Percentiles rank a stretch among this genome's conserved stretches.
Evolutionary conservation across 2,888 invertebrate genomes (phyloP).

Genomic region (Drosophila colorata): DNA sequence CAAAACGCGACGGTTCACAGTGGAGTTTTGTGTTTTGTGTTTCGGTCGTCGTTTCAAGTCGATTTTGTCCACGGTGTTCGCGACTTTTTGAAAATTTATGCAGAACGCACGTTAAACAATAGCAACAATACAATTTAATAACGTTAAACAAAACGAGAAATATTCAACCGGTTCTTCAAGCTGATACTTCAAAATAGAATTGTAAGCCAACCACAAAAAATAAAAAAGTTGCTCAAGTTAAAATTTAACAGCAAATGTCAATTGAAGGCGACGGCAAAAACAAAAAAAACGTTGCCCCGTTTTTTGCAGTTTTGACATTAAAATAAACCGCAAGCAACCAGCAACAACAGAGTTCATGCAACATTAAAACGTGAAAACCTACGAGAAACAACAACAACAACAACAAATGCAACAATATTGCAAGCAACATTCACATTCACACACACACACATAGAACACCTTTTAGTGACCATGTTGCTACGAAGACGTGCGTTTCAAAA

Average conservation of each 20-base stretch:
- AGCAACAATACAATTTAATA: conserved; percentile 52
- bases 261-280: conserved; percentile 32
- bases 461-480: conserved; percentile 64
- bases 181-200: conserved; percentile 45
- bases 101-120: conserved; percentile 45
- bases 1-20: conserved; percentile 55
- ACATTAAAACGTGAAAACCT: conserved; percentile 65
- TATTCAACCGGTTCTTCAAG: conserved; percentile 64
- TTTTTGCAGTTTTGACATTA: conserved; percentile 64
- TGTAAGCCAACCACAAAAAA: conserved; percentile 53
- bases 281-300: conserved; percentile 37
- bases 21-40: conserved; percentile 16
- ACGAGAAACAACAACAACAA: conserved; percentile 54
- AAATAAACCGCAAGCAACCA: conserved; percentile 42
- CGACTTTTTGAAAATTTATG: conserved; percentile 55
- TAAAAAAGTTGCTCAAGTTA: conserved; percentile 22
- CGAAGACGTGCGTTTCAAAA: conserved; percentile 77
- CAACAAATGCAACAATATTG: conserved; percentile 55
- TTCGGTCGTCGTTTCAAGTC: conserved; percentile 12
- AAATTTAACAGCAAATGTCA: conserved; percentile 64
- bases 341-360: conserved; percentile 65
- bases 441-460: conserved; percentile 47
- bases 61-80: conserved; percentile 37
- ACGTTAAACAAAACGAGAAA: conserved; percentile 36
- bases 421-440: conserved; percentile 59